phyloP scores from a whole-genome alignment of 2,113 vertebrate species.

The Camelus dromedarius region DNA sequence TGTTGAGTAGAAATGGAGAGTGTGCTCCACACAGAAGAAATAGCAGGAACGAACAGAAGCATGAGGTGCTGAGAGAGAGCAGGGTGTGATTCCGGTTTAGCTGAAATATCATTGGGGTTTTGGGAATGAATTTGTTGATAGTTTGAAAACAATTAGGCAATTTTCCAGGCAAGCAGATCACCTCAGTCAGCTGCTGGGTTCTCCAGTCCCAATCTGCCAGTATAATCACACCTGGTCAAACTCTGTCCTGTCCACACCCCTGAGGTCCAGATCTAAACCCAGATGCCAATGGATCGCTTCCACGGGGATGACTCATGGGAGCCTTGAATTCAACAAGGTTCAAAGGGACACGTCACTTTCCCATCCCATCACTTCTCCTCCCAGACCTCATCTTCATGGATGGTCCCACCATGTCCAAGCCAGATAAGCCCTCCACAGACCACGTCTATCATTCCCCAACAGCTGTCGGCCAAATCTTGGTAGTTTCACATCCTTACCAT shows the following conservation, averaged over 20 bases:
- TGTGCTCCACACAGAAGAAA: background rate
- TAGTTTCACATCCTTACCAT: background rate
- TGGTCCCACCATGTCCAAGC: background rate
- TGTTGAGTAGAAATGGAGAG: accelerated
- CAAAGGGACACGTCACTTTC: no score
- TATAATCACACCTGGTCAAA: background rate
- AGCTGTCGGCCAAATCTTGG: accelerated
- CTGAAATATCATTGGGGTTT: background rate
- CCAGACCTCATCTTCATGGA: background rate
- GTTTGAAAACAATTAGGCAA: background rate
- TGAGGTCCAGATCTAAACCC: background rate
- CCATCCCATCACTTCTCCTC: background rate
- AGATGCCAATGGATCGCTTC: background rate
- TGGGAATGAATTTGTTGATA: background rate
- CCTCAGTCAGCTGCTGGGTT: background rate
- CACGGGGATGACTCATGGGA: accelerated
- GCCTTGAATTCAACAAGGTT: background rate
- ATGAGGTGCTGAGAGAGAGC: background rate
- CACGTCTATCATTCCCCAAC: background rate
- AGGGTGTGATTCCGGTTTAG: background rate
- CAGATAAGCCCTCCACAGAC: background rate
- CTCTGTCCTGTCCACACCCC: accelerated
- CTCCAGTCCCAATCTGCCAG: background rate
- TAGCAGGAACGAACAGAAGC: background rate
- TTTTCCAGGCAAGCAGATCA: background rate